A percentile compares a stretch with the other conserved stretches of the same genome.
These are phyloP conservation scores for Centroberyx gerrardi DNA, from an alignment of 2,797 vertebrate species.

Conservation along the genomic window DNA sequence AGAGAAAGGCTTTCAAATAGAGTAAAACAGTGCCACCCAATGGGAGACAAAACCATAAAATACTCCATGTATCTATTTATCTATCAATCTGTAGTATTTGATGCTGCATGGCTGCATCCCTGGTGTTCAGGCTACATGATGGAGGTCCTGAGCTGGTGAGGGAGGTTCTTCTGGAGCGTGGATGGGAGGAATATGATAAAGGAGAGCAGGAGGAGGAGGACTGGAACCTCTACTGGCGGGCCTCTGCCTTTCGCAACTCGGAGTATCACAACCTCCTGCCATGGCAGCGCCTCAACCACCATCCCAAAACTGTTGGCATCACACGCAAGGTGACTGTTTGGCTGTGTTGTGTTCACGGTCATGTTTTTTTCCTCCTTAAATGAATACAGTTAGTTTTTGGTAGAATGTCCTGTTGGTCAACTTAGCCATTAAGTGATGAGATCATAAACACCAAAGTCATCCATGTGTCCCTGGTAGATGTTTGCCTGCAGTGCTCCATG, in stretches of 20 bases:
- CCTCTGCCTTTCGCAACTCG: constrained; percentile 77
- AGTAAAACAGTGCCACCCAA: too few species aligned
- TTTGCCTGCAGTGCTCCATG: too few species aligned
- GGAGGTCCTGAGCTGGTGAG: constrained; percentile 80
- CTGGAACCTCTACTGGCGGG: constrained; percentile 89
- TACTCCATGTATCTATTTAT: neutral
- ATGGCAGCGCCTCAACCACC: constrained; percentile 91
- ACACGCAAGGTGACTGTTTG: constrained; percentile 81
- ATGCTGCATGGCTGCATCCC: constrained; percentile 68
- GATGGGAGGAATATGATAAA: constrained; percentile 85
- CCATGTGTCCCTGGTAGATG: too few species aligned
- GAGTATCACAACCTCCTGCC: constrained; percentile 84
- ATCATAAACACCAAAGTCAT: too few species aligned
- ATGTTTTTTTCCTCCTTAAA: too few species aligned
- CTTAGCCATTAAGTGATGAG: too few species aligned
- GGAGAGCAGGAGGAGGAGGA: constrained; percentile 73
- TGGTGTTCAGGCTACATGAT: constrained; percentile 85
- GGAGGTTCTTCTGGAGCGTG: constrained; percentile 88
- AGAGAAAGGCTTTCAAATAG: too few species aligned
- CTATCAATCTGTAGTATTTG: neutral
- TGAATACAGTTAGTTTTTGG: too few species aligned
- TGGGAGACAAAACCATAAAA: too few species aligned
- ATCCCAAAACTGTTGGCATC: constrained; percentile 85
- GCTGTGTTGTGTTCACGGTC: neutral
- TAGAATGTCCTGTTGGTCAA: too few species aligned